These are phyloP conservation scores for Pagrus major DNA, from an alignment of 2,113 vertebrate species.

Conservation along the genomic window DNA sequence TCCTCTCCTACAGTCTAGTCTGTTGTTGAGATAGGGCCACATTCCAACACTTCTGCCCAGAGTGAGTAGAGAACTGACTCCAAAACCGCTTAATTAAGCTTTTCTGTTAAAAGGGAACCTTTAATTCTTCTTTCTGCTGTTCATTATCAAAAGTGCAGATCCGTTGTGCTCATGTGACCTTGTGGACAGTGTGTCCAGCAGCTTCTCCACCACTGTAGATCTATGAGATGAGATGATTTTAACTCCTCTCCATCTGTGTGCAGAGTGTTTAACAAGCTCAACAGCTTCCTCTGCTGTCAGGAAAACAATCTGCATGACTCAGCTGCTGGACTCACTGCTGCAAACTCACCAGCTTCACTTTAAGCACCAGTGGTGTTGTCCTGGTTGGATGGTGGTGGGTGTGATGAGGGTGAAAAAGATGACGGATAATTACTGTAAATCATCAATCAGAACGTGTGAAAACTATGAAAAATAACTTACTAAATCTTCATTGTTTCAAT, in stretches of 20 bases:
- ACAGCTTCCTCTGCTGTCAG: conserved; percentile 30
- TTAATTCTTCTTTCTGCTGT: not conserved
- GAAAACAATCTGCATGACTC: not conserved
- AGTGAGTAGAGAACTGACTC: conserved; percentile 57
- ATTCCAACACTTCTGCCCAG: conserved; percentile 27
- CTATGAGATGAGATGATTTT: not conserved
- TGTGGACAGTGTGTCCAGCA: conserved; percentile 16
- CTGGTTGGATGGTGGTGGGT: not conserved
- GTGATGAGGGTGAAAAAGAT: too few species aligned
- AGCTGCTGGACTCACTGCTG: conserved; percentile 12
- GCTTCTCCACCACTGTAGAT: too few species aligned
- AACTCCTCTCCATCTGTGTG: not conserved
- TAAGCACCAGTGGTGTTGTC: not conserved
- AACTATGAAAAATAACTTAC: not conserved
- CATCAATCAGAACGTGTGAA: not conserved
- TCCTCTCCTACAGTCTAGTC: conserved; percentile 69
- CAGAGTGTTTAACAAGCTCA: not conserved
- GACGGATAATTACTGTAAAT: not conserved
- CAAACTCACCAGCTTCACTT: not conserved
- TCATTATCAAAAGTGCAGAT: not conserved
- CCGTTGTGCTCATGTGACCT: not conserved
- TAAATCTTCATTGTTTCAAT: not conserved
- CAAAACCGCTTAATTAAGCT: not conserved
- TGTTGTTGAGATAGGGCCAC: conserved; percentile 69
- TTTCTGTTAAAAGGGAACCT: not conserved